phyloP scores from a whole-genome alignment of 64 coral and sea anemone genomes.

The Anthopleura sola region DNA sequence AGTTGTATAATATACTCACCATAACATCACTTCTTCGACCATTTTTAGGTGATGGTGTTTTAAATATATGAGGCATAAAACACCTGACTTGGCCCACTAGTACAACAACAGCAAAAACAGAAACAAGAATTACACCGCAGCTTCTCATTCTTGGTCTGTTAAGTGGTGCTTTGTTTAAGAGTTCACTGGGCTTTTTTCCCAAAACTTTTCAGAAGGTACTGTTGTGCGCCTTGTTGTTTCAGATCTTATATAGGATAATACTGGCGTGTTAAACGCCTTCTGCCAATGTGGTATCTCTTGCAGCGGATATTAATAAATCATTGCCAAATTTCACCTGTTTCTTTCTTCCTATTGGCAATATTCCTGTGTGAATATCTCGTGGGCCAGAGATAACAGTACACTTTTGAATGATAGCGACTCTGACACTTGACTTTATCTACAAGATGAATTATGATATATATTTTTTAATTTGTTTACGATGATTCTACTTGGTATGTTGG shows the following conservation, averaged over 20 bases:
- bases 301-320: slow-evolving; percentile 11
- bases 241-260: slow-evolving; percentile 14
- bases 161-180: background rate
- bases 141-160: background rate
- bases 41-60: background rate
- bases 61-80: background rate
- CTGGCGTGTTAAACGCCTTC: background rate
- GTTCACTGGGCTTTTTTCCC: background rate
- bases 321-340: background rate
- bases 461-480: background rate
- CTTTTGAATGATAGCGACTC: background rate
- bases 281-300: background rate
- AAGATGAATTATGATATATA: background rate
- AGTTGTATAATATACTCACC: background rate
- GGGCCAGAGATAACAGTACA: background rate
- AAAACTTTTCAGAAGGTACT: background rate
- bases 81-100: background rate
- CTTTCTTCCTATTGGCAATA: slow-evolving; percentile 2
- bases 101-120: background rate
- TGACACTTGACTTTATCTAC: background rate
- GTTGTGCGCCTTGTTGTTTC: background rate
- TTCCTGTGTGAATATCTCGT: background rate
- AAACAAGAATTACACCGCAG: background rate
- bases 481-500: background rate
- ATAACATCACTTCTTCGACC: background rate